phyloP scores from a whole-genome alignment of 2,113 vertebrate species.

The Forbesichthys papilliferus region DNA sequence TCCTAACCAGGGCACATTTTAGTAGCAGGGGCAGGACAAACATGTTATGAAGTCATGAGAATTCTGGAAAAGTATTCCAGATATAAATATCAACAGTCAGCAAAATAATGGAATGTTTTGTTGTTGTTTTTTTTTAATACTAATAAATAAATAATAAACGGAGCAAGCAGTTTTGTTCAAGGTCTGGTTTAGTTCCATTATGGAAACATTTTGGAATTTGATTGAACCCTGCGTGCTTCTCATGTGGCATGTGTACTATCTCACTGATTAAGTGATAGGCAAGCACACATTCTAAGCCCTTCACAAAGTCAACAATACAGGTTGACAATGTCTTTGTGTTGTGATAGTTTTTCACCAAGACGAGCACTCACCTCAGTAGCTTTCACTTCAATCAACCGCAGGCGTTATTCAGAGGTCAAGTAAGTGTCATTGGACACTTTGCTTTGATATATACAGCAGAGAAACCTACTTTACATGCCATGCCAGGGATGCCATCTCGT shows the following conservation, averaged over 20 bases:
- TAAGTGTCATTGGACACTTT: slow-evolving; percentile 33
- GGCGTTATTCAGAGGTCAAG: slow-evolving; percentile 43
- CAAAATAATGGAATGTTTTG: background rate
- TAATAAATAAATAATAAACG: too few species aligned
- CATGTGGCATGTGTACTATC: background rate
- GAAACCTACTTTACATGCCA: slow-evolving; percentile 63
- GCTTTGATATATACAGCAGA: slow-evolving; percentile 49
- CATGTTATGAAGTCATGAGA: too few species aligned
- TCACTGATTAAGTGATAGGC: background rate
- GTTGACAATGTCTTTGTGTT: background rate
- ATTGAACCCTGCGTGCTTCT: too few species aligned
- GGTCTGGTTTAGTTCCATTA: background rate
- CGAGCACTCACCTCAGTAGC: background rate
- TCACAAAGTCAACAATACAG: background rate
- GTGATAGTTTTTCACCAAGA: background rate
- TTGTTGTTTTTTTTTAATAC: too few species aligned
- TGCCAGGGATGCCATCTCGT: slow-evolving; percentile 60
- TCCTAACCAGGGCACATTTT: too few species aligned
- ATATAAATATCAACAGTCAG: background rate
- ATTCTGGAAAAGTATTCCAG: too few species aligned
- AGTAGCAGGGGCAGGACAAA: too few species aligned
- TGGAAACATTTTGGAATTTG: slow-evolving; percentile 35
- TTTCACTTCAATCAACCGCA: slow-evolving; percentile 16
- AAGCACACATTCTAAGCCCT: background rate
- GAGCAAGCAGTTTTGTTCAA: too few species aligned